Conservation (phyloP, 37 sponge, comb jelly and placozoan species). For the Tethya wilhelma region DNA sequence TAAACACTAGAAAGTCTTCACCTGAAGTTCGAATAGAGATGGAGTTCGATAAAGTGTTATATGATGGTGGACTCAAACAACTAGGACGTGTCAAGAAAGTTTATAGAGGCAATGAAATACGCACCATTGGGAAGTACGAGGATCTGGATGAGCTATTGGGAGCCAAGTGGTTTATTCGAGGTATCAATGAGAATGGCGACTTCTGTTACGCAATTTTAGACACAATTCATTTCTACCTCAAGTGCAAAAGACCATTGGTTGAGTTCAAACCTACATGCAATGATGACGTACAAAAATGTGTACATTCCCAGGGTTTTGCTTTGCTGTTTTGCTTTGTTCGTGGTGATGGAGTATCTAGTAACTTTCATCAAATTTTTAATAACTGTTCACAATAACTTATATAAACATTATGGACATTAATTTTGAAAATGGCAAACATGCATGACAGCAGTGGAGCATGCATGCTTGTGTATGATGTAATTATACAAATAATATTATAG, state of each 20-base stretch:
- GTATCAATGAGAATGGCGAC: constrained; percentile 23
- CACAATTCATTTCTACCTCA: constrained; percentile 11
- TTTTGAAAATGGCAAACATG: too few relatives aligned
- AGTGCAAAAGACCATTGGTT: not conserved
- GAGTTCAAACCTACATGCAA: not conserved
- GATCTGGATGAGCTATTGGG: constrained; percentile 19
- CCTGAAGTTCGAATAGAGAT: constrained; percentile 10
- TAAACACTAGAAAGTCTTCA: not conserved
- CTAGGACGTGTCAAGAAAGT: not conserved
- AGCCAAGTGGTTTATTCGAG: constrained; percentile 10
- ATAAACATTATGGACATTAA: too few relatives aligned
- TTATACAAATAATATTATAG: not conserved
- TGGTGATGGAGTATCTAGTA: constrained; percentile 8
- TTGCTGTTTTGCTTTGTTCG: constrained; percentile 7
- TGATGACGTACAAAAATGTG: not conserved
- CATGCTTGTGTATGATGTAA: too few relatives aligned
- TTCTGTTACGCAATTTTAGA: constrained; percentile 16
- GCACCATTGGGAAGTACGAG: not conserved
- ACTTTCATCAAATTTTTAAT: not conserved
- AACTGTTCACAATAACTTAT: too few relatives aligned
- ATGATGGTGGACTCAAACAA: constrained; percentile 10
- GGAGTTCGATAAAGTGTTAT: constrained; percentile 14
- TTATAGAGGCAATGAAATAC: not conserved
- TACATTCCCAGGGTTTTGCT: not conserved
- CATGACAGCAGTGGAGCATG: too few relatives aligned